Conservation (phyloP, 2,888 invertebrate species). For the Nemurella pictetii region DNA sequence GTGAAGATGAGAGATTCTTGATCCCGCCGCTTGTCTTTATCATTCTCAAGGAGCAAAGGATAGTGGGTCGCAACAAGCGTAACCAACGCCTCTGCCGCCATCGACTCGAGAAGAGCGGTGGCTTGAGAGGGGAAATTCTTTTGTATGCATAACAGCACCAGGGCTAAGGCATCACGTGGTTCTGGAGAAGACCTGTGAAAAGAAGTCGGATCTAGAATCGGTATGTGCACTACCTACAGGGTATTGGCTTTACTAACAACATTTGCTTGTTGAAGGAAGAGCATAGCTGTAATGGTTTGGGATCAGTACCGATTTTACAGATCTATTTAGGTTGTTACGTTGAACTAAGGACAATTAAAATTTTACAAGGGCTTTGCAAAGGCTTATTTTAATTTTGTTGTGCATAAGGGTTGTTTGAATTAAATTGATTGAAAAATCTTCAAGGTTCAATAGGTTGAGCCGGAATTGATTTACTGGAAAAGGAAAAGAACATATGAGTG, state of each 20-base stretch:
- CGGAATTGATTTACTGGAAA: too few relatives aligned
- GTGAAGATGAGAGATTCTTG: conserved; percentile 51
- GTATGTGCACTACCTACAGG: background rate
- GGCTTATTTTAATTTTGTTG: too few relatives aligned
- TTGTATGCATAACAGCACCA: conserved; percentile 58
- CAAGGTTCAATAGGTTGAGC: too few relatives aligned
- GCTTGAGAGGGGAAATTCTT: conserved; percentile 57
- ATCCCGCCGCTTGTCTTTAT: background rate
- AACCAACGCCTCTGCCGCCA: conserved; percentile 52
- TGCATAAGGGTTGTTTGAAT: too few relatives aligned
- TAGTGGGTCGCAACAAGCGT: conserved; percentile 52
- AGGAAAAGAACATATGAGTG: too few relatives aligned
- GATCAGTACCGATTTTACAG: background rate
- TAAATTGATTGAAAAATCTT: too few relatives aligned
- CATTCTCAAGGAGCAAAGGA: background rate
- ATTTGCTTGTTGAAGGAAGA: background rate
- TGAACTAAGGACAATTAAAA: background rate
- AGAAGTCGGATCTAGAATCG: background rate
- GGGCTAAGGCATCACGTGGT: conserved; percentile 50
- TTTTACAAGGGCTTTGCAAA: background rate
- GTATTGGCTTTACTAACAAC: background rate
- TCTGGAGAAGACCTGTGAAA: conserved; percentile 35
- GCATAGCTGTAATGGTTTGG: background rate
- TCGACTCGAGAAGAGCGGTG: conserved; percentile 53
- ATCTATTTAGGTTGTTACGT: background rate